Evolutionary conservation across 2,888 invertebrate species (phyloP).

Genomic region (Eudemis profundana): DNA sequence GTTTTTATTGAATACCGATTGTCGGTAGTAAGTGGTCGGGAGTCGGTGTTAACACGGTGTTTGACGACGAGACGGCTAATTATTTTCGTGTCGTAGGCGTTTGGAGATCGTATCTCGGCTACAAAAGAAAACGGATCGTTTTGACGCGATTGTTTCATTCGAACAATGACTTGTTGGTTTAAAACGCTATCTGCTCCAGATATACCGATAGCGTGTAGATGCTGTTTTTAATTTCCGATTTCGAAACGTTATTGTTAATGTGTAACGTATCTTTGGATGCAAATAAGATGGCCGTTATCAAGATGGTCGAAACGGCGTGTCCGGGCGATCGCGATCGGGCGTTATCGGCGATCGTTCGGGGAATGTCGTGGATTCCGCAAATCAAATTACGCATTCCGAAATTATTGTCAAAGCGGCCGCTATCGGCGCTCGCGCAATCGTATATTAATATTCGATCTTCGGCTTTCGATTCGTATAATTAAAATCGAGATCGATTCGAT

Average conservation of each 20-base stretch:
- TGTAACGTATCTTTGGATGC: conserved; percentile 34
- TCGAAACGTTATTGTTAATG: conserved; percentile 44
- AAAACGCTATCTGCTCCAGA: conserved; percentile 36
- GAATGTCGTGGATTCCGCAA: conserved; percentile 74
- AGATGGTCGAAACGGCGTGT: neutral
- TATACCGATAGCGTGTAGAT: conserved; percentile 39
- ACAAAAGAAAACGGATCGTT: conserved; percentile 73
- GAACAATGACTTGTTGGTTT: conserved; percentile 66
- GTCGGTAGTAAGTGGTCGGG: conserved; percentile 83
- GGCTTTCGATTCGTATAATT: conserved; percentile 82
- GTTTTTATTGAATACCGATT: conserved; percentile 74
- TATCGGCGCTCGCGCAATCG: conserved; percentile 77
- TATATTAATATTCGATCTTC: conserved; percentile 83
- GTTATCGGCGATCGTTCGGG: conserved; percentile 63
- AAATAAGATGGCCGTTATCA: conserved; percentile 27
- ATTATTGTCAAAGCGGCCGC: conserved; percentile 67
- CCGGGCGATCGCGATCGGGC: conserved; percentile 8
- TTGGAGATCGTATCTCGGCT: conserved; percentile 71
- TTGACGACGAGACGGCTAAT: conserved; percentile 79
- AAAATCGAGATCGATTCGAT: conserved; percentile 82
- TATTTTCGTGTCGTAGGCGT: conserved; percentile 83
- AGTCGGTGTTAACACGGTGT: conserved; percentile 82
- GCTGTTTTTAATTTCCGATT: conserved; percentile 52
- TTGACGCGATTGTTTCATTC: conserved; percentile 61
- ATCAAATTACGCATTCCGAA: conserved; percentile 79